phyloP scores from a whole-genome alignment of 2,888 invertebrate genomes.

The Nesidiocoris tenuis region DNA sequence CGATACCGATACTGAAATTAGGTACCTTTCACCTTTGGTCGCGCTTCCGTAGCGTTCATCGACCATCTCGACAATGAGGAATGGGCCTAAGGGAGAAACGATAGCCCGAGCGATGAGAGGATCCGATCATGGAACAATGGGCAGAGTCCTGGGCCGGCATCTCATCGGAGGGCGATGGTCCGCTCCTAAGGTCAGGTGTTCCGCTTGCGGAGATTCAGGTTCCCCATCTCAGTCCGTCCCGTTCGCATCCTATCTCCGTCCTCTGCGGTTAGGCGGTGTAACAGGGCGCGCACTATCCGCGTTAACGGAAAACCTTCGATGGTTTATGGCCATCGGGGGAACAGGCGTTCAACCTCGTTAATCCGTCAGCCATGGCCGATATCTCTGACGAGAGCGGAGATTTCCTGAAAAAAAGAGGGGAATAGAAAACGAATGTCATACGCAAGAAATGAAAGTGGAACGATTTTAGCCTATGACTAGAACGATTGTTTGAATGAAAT shows the following conservation, averaged over 20 bases:
- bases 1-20: too few relatives aligned
- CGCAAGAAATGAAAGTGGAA: background rate
- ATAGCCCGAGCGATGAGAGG: background rate
- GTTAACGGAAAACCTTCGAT: conserved; percentile 28
- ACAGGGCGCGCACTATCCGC: conserved; percentile 22
- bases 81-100: background rate
- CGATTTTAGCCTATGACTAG: too few relatives aligned
- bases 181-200: conserved; percentile 28
- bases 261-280: conserved; percentile 29
- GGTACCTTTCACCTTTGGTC: background rate
- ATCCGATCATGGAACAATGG: conserved; percentile 24
- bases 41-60: background rate
- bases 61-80: background rate
- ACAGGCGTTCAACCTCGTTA: conserved; percentile 16
- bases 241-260: background rate
- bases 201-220: conserved; percentile 26
- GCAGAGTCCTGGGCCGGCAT: background rate
- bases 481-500: too few relatives aligned
- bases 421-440: background rate
- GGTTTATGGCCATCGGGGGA: conserved; percentile 6
- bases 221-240: background rate
- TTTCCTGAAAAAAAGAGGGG: background rate
- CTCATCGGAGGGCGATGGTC: conserved; percentile 11
- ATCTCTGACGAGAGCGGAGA: background rate
- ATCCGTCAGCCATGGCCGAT: conserved; percentile 6